A percentile compares a stretch with the other conserved stretches of the same genome.
Evolutionary conservation across 2,888 invertebrate species (phyloP).

Genomic region (Callimorpha dominula): DNA sequence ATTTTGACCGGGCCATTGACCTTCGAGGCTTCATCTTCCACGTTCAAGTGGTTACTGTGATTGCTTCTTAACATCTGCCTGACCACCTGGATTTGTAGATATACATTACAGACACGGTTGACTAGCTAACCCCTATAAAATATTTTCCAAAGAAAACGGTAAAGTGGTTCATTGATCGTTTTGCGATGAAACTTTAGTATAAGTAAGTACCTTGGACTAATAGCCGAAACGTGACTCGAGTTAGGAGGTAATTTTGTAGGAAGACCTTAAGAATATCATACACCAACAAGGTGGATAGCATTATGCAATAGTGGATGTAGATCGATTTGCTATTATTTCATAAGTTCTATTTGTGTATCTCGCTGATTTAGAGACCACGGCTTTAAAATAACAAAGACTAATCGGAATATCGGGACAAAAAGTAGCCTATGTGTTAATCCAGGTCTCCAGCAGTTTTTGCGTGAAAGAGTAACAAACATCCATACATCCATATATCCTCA

Average conservation of each 20-base stretch:
- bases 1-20: constrained; percentile 52
- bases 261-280: constrained; percentile 79
- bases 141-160: constrained; percentile 71
- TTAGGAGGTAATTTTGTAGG: constrained; percentile 74
- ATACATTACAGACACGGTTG: constrained; percentile 32
- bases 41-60: constrained; percentile 62
- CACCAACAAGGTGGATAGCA: constrained; percentile 74
- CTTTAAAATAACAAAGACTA: neutral
- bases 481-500: no score
- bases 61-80: constrained; percentile 51
- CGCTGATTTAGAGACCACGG: neutral
- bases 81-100: constrained; percentile 44
- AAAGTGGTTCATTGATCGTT: constrained; percentile 78
- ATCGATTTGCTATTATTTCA: neutral
- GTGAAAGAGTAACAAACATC: no score
- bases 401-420: no score
- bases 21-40: constrained; percentile 51
- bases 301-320: constrained; percentile 45
- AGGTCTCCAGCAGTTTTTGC: no score
- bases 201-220: constrained; percentile 82
- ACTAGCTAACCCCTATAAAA: constrained; percentile 64
- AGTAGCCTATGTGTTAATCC: no score
- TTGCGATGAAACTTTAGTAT: constrained; percentile 81
- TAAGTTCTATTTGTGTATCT: neutral
- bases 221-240: constrained; percentile 81